phyloP scores from a whole-genome alignment of 2,113 vertebrate genomes.

The Cavia aperea region DNA sequence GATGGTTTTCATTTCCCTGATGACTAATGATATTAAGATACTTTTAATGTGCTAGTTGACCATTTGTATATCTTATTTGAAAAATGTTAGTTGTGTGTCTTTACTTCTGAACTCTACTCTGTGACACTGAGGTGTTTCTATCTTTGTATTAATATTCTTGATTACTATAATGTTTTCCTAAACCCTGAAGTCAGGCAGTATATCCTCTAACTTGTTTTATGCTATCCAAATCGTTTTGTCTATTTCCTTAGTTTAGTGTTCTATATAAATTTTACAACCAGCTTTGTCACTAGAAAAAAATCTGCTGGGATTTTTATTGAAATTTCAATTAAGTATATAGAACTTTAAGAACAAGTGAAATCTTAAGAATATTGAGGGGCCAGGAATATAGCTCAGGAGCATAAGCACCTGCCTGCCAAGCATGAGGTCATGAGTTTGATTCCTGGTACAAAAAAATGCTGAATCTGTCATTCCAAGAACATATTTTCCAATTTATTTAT shows the following conservation, averaged over 20 bases:
- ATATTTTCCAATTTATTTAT: neutral
- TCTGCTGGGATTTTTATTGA: neutral
- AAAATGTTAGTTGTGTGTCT: neutral
- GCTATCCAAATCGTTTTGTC: neutral
- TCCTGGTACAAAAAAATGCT: too few species aligned
- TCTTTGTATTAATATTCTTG: neutral
- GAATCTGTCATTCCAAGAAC: neutral
- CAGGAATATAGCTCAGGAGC: too few species aligned
- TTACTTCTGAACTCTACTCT: constrained; percentile 1
- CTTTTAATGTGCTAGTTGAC: neutral
- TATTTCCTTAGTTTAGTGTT: neutral
- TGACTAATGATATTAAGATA: neutral
- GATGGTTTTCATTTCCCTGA: neutral
- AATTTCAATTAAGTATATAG: neutral
- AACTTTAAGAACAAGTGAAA: neutral
- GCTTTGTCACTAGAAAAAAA: neutral
- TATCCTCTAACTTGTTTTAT: neutral
- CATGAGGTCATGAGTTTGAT: too few species aligned
- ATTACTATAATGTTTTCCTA: neutral
- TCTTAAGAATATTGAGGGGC: neutral
- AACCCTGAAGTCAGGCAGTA: neutral
- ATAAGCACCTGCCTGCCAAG: too few species aligned
- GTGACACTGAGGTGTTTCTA: neutral
- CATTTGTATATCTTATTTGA: neutral
- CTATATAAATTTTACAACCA: neutral